Base-by-base conservation (phyloP, 2,888 invertebrate genomes). In the Esperia sulphurella region DNA sequence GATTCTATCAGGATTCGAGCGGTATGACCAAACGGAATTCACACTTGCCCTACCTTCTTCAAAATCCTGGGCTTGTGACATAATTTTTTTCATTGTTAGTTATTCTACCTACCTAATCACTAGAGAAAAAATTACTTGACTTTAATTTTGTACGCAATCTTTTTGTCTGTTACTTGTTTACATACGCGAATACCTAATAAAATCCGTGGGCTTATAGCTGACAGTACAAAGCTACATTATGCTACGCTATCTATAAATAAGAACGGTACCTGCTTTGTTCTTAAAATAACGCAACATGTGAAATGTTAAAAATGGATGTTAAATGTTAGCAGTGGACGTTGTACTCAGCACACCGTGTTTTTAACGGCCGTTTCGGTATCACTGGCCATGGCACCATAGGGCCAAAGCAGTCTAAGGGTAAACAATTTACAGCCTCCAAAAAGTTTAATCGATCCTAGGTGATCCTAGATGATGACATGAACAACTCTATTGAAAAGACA, bases 161-260 rank as follows among this genome's bases (percentile, higher is more conserved):
- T 43, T 44, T 5, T 28, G 21, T 37, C 12, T 12, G 21, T n/a
- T 39, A 14, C 39, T 35, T 43, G 43, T 43, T 33, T 33, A 33
- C 14, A 43, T 1, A 21, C 14, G 28, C 33, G 10, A 33, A 33
- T 29, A 28, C 13, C 43, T 49, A 51, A 45, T 53, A 54, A 49
- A 52, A 35, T 44, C 31, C 45, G 46, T 47, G 37, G 50, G 42
- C 42, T 44, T 38, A 3, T 39, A 33, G 48, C 46, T 47, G 50
- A 50, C 50, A 45, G 50, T 30, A 52, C 52, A 50, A 49, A 49
- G 46, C 39, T 29, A 52, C 45, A 45, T 41, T 49, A 38, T 35
- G 21, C 8, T 37, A 41, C 30, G 8, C 30, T 14, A 39, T 8
- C 14, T 35, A 35, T 35, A 35, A 35, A 35, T 31, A 31, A 12